Evolutionary conservation across 2,797 vertebrate species (phyloP), one percentile per base, ranked within the genome.

Genomic region (Pangasius krempfi): DNA sequence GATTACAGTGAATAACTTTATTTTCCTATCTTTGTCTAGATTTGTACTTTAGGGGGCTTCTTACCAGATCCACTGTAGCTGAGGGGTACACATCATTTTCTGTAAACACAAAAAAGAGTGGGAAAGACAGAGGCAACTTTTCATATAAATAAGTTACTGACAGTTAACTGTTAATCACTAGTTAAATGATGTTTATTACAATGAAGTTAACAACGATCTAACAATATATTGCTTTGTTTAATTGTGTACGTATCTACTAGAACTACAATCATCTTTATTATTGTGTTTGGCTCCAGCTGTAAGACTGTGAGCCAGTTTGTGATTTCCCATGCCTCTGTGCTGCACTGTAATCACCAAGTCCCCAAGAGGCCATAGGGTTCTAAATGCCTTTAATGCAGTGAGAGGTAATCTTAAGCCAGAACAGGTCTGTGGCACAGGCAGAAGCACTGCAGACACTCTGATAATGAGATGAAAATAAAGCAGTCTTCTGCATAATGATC

Each of bases 381-480:
- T 52, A 44, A 79, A 60, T 87, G 79, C 54, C 82, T 81, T 85
- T 87, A 87, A 80, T 85, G 22, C 14, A 86, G 58, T 4, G 86
- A 78, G 64, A 84, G 80, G 84, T 91, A 91, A 93, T 89, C 81
- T 89, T 91, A 89, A 86, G 88, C 87, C 90, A 88, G 91, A 78
- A 90, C 89, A 81, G 90, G 93, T 93, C 92, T 91, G 75, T 87
- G 27, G 84, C 90, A 89, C 88, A 88, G 92, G 91, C 37, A 22
- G 66, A 70, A 90, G 73, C 68, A 88, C 92, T 91, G 90, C 92
- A 89, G 89, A 88, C 89, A 91, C 90, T 93, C 92, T 89, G 91
- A 93, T 94, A 93, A 95, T 93, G 92, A 93, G 91, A 91, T 75
- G n/a, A 93, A 93, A 94, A 93, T 82, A 86, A 88, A 89, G 90